phyloP scores from a whole-genome alignment of 2,888 invertebrate species.

The Agrochola lota region DNA sequence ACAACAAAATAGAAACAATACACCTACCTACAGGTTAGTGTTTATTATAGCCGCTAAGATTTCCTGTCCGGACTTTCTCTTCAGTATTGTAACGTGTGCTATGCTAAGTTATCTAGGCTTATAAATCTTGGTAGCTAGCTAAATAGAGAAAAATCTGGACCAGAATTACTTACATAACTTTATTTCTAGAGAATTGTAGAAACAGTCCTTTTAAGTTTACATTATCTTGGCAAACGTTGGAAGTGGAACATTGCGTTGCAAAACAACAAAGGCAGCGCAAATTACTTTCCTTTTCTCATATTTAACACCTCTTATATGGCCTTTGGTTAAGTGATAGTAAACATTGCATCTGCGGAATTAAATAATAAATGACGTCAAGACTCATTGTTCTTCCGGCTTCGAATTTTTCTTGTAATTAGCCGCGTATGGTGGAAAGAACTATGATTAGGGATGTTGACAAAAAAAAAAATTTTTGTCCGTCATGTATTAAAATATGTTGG shows the following conservation, averaged over 20 bases:
- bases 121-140: background rate
- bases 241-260: conserved; percentile 33
- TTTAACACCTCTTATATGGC: conserved; percentile 40
- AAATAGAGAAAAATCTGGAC: conserved; percentile 18
- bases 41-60: conserved; percentile 43
- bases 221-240: conserved; percentile 33
- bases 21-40: background rate
- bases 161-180: conserved; percentile 15
- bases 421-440: background rate
- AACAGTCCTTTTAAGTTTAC: conserved; percentile 22
- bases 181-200: conserved; percentile 31
- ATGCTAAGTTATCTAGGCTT: background rate
- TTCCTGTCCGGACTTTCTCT: conserved; percentile 56
- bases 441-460: too few species aligned
- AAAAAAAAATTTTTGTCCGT: too few species aligned
- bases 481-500: too few species aligned
- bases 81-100: conserved; percentile 14
- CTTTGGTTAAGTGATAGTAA: conserved; percentile 65
- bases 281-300: conserved; percentile 60
- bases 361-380: conserved; percentile 48
- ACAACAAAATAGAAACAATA: conserved; percentile 25
- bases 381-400: conserved; percentile 36
- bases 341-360: conserved; percentile 53
- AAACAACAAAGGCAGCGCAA: conserved; percentile 31
- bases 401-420: conserved; percentile 11